A percentile compares a stretch with the other conserved stretches of the same genome.
These are phyloP conservation scores for Microctenopoma lineatum DNA, from an alignment of 2,797 vertebrate genomes.

Conservation along the genomic window DNA sequence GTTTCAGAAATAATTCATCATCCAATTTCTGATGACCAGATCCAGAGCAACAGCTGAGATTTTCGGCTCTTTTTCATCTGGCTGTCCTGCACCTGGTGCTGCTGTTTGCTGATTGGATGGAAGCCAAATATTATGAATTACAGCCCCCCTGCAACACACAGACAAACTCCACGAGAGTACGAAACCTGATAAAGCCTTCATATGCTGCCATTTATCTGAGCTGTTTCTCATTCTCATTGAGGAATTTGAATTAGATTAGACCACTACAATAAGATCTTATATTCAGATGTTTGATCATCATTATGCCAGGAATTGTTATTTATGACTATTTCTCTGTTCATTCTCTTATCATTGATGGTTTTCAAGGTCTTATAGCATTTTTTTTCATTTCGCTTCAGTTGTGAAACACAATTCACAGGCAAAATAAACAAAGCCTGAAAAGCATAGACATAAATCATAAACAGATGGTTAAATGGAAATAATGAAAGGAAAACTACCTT, in stretches of 20 bases:
- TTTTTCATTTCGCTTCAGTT: constrained; percentile 14
- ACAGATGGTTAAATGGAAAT: constrained; percentile 3
- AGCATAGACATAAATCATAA: neutral
- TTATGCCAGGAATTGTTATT: constrained; percentile 33
- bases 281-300: constrained; percentile 41
- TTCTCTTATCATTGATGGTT: neutral
- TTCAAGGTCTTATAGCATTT: constrained; percentile 15
- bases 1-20: constrained; percentile 22
- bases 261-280: neutral
- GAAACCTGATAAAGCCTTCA: constrained; percentile 14
- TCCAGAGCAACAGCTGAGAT: constrained; percentile 34
- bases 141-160: neutral
- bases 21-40: constrained; percentile 23
- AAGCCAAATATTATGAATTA: constrained; percentile 33
- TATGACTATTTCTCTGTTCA: constrained; percentile 24
- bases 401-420: neutral
- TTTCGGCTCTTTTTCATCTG: constrained; percentile 32
- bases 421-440: constrained; percentile 9
- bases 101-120: constrained; percentile 35
- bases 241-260: constrained; percentile 33
- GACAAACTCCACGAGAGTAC: constrained; percentile 16
- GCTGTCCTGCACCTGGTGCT: constrained; percentile 33
- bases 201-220: constrained; percentile 28
- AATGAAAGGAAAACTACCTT: neutral
- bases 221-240: constrained; percentile 26